Evolutionary conservation across 2,888 invertebrate genomes (phyloP).

Genomic region (Ophioninae sp.): DNA sequence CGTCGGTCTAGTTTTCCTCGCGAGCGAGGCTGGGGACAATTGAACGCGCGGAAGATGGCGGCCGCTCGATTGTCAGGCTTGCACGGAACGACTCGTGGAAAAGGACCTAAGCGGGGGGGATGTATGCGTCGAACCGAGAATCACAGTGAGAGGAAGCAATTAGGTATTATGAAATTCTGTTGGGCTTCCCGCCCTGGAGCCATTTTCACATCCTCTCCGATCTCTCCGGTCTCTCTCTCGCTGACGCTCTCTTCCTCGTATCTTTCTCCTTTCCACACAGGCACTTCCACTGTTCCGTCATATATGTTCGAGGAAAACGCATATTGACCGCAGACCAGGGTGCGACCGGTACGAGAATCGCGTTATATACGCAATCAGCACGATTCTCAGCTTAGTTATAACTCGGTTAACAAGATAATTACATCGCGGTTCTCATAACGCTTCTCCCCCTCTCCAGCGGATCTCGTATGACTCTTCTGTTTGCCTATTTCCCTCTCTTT

Average conservation of each 20-base stretch:
- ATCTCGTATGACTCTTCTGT: slow-evolving; percentile 35
- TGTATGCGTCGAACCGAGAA: slow-evolving; percentile 31
- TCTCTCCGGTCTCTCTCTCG: slow-evolving; percentile 13
- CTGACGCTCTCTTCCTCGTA: background rate
- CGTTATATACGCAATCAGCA: slow-evolving; percentile 58
- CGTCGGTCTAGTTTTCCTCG: background rate
- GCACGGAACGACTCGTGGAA: slow-evolving; percentile 19
- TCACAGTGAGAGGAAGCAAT: slow-evolving; percentile 47
- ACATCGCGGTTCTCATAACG: slow-evolving; percentile 48
- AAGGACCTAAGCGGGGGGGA: slow-evolving; percentile 17
- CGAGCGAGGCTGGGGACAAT: background rate
- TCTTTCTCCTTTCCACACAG: background rate
- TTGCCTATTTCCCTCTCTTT: slow-evolving; percentile 29
- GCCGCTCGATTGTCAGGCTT: background rate
- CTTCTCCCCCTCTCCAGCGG: background rate
- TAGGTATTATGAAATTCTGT: slow-evolving; percentile 62
- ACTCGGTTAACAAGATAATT: slow-evolving; percentile 62
- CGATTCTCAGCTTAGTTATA: slow-evolving; percentile 62
- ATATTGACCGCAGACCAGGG: slow-evolving; percentile 51
- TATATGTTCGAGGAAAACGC: slow-evolving; percentile 54
- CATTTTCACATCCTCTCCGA: slow-evolving; percentile 21
- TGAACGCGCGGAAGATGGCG: background rate
- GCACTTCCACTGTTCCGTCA: slow-evolving; percentile 33
- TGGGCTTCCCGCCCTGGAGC: slow-evolving; percentile 40
- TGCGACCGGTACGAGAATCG: slow-evolving; percentile 30